Conservation (phyloP, 2,113 vertebrate species). For the Ceratotherium simum region DNA sequence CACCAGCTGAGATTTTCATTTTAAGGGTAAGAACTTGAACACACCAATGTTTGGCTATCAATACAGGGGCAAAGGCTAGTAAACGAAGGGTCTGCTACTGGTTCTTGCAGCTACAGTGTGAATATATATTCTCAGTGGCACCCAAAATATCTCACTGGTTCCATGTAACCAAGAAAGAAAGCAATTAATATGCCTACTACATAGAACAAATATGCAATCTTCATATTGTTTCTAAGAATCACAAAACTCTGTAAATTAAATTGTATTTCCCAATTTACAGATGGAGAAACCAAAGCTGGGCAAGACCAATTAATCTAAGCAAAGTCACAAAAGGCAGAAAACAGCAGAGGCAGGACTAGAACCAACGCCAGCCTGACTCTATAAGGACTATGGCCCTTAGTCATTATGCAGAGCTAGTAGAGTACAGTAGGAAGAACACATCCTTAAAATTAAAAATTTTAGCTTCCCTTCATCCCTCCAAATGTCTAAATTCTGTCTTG, state of each 20-base stretch:
- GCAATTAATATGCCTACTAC: neutral
- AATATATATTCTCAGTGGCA: neutral
- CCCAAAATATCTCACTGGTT: neutral
- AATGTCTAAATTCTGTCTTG: neutral
- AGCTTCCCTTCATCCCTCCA: neutral
- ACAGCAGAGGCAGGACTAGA: neutral
- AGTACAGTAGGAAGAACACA: neutral
- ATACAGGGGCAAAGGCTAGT: neutral
- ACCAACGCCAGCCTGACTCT: neutral
- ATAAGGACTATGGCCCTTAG: neutral
- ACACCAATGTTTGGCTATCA: neutral
- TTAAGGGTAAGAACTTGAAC: neutral
- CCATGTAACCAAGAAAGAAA: neutral
- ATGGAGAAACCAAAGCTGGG: neutral
- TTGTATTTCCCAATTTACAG: neutral
- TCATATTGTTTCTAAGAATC: neutral
- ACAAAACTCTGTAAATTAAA: neutral
- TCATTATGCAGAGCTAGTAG: neutral
- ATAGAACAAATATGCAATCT: neutral
- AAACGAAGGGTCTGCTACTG: neutral
- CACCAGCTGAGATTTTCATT: neutral
- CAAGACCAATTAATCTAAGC: neutral
- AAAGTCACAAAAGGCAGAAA: neutral
- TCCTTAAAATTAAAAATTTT: neutral
- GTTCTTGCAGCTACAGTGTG: neutral